Evolutionary conservation across 2,888 invertebrate genomes (phyloP), one percentile per base, ranked within the genome.

Genomic region (Nycteola revayana): DNA sequence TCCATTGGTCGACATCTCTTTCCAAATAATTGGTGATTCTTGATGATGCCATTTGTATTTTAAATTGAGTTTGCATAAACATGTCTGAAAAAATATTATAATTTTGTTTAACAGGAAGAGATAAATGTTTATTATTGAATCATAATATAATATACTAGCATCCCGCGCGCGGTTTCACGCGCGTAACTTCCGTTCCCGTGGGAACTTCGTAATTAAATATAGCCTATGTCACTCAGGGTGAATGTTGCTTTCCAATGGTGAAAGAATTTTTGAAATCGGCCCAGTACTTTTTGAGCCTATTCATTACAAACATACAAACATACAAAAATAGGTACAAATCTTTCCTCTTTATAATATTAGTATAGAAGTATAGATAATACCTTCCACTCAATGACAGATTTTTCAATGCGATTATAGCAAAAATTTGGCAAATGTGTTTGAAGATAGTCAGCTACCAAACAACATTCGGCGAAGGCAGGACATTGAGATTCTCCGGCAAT

Each of bases 1-100:
- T 9, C 90, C 91, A 53, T 82, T 80, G 61, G 84, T 73, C 31
- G 88, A 69, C 34, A 91, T 63, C 70, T 92, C 91, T 66, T 91
- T 91, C 92, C 92, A 93, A 49, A 92, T 75, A 28, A 93, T 55
- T 3, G 92, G 92, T 7, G 91, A 90, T 25, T 65, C 70, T 1
- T 47, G 55, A 37, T 92, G 90, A 55, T 87, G 82, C 93, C 92
- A 93, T 32, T 83, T 79, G 49, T 91, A 69, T 49, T 77, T 76
- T 29, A 70, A 52, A 58, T 92, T 92, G 17, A 80, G 68, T 61
- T 89, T 75, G 26, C 60, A 51, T 22, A 92, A 52, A 90, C 90
- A 92, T 8, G 53, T 37, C 91, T 90, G 50, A 34, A 72, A 66
- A 9, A 39, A 10, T 0, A 20, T 14, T 6, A 26, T 24, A 1